Conservation (phyloP, 1,140 invertebrate genomes). For the Chrysoperla carnea region DNA sequence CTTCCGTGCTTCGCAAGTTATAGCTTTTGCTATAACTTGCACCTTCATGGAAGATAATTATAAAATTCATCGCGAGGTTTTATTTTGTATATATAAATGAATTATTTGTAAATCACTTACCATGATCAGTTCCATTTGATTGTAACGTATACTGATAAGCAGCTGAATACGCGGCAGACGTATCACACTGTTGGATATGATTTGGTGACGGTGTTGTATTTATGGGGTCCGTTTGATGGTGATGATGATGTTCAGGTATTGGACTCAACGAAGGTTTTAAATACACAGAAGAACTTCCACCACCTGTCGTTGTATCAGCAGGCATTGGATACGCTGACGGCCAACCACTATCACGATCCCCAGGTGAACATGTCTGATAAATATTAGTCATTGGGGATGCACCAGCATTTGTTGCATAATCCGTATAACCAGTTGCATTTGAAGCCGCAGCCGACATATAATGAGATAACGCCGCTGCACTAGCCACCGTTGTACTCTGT, state of each 20-base stretch:
- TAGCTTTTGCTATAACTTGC: no score
- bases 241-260: slow-evolving; percentile 9
- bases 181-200: no score
- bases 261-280: slow-evolving; percentile 21
- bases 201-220: no score
- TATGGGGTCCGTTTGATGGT: background rate
- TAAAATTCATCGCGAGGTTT: no score
- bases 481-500: no score
- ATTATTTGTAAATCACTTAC: background rate
- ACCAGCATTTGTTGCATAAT: background rate
- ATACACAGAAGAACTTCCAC: slow-evolving; percentile 6
- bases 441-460: background rate
- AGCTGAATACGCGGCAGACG: background rate
- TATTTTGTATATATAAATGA: no score
- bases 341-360: background rate
- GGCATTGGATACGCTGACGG: background rate
- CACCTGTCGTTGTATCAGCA: background rate
- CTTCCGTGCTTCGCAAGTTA: no score
- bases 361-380: background rate
- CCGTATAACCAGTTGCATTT: background rate
- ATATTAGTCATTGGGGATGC: background rate
- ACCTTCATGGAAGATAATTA: no score
- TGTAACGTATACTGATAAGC: background rate
- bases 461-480: background rate
- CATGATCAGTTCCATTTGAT: background rate